phyloP scores from a whole-genome alignment of 2,888 invertebrate species.

The Caenorhabditis auriculariae region DNA sequence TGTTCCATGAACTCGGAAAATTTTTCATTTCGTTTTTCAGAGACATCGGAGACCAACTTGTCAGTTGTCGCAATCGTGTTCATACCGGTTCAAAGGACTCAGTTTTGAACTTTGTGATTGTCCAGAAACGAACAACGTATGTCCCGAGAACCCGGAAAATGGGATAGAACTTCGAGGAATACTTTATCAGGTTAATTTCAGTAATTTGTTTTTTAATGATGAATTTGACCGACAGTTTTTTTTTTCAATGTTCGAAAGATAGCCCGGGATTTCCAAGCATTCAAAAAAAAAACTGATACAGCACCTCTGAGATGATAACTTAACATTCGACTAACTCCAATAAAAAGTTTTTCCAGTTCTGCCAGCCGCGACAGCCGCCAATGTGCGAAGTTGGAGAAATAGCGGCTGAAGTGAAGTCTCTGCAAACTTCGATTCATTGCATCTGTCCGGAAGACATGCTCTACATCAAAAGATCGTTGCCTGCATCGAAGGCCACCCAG shows the following conservation, averaged over 20 bases:
- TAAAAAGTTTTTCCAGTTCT: conserved; percentile 32
- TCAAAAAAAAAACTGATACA: background rate
- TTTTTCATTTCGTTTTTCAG: conserved; percentile 11
- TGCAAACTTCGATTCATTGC: conserved; percentile 41
- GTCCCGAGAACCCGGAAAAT: conserved; percentile 11
- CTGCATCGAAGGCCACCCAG: conserved; percentile 1
- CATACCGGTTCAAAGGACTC: conserved; percentile 19
- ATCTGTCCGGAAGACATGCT: conserved; percentile 18
- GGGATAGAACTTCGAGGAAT: conserved; percentile 18
- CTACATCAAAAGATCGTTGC: conserved; percentile 9
- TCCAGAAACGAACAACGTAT: conserved; percentile 9
- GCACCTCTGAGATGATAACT: background rate
- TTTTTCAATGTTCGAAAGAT: no score
- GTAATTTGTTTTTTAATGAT: background rate
- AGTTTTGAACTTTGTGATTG: conserved; percentile 31
- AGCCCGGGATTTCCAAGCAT: no score
- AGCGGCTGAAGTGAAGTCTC: conserved; percentile 26
- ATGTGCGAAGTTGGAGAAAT: conserved; percentile 21
- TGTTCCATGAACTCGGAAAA: no score
- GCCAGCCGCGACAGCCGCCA: conserved; percentile 18
- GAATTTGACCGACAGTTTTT: no score
- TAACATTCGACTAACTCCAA: background rate
- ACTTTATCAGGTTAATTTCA: conserved; percentile 21
- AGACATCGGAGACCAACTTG: conserved; percentile 23
- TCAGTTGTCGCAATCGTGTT: conserved; percentile 24